Evolutionary conservation across 2,797 vertebrate species (phyloP), one percentile per base, ranked within the genome.

Genomic region (Aphelocoma californica): DNA sequence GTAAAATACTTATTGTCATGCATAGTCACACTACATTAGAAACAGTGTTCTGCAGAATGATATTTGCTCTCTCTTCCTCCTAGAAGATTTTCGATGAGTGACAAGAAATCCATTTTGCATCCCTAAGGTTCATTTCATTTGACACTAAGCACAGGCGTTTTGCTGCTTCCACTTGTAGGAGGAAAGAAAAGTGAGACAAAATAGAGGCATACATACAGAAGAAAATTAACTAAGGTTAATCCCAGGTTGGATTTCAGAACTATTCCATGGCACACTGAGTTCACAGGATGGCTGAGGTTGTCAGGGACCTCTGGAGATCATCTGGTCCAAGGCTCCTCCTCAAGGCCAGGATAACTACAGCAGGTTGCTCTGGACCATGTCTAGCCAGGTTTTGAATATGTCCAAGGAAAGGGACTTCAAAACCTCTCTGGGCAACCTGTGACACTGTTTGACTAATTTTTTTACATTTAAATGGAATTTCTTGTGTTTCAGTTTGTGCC

Each of bases 21-120:
- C 15, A 38, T 10, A 69, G 26, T 26, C 4, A 47, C 5, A 54
- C 19, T 50, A 20, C 38, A n/a, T 28, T 3, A 14, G 34, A 61
- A 85, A 58, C 3, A 26, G 3, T 11, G 12, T 16, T 75, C 38
- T 24, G 18, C 29, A 57, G 29, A 72, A 56, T 0, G 0, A 8
- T 1, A 44, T 67, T 72, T 72, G 6, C 16, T 67, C 38, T 72
- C 12, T 57, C 9, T 4, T 53, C 8, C 32, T 64, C 25, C 29
- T 15, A 9, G 28, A n/a, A 60, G 4, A 56, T 61, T 77, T 92
- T 67, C 26, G 50, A 5, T 48, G 19, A 56, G 8, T 77, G 24
- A 72, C 25, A 23, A 82, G 48, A 82, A 88, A 79, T 36, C 6
- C 20, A 32, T 73, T 88, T 65, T 65, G 1, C 11, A 54, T 36